These are phyloP conservation scores for Hydrotaea diabolus DNA, from an alignment of 2,888 invertebrate species.

Conservation along the genomic window DNA sequence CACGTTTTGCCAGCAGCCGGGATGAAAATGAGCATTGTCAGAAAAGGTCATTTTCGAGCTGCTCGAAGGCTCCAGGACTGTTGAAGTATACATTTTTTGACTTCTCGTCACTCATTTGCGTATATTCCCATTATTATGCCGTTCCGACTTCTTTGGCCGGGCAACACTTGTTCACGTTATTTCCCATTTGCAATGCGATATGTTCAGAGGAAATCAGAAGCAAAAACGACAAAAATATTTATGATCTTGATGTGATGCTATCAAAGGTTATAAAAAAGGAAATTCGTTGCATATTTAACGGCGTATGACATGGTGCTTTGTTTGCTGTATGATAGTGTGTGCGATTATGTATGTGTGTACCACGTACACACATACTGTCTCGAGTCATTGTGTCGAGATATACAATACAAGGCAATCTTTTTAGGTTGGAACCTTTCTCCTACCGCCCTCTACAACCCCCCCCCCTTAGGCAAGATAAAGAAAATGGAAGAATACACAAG, in stretches of 20 bases:
- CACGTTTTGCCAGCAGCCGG: too few relatives aligned
- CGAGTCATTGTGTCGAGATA: background rate
- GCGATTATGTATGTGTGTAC: too few relatives aligned
- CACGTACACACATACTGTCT: background rate
- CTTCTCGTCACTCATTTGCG: background rate
- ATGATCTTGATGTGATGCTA: slow-evolving; percentile 65
- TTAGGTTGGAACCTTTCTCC: background rate
- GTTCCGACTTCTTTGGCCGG: background rate
- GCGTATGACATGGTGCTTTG: slow-evolving; percentile 60
- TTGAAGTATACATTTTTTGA: too few relatives aligned
- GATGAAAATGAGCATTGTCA: too few relatives aligned
- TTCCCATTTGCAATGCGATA: background rate
- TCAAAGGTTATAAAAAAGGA: slow-evolving; percentile 51
- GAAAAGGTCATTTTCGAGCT: too few relatives aligned
- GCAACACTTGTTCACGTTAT: background rate
- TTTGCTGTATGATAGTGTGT: background rate
- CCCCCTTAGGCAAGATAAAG: slow-evolving; percentile 7
- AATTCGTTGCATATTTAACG: slow-evolving; percentile 63
- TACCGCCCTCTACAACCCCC: too few relatives aligned
- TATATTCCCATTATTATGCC: background rate
- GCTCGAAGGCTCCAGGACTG: too few relatives aligned
- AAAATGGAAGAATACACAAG: slow-evolving; percentile 6
- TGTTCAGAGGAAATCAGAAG: background rate
- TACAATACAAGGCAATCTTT: slow-evolving; percentile 1
- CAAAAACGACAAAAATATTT: slow-evolving; percentile 48